Conservation (phyloP, 2,797 vertebrate species). For the Labroides dimidiatus region DNA sequence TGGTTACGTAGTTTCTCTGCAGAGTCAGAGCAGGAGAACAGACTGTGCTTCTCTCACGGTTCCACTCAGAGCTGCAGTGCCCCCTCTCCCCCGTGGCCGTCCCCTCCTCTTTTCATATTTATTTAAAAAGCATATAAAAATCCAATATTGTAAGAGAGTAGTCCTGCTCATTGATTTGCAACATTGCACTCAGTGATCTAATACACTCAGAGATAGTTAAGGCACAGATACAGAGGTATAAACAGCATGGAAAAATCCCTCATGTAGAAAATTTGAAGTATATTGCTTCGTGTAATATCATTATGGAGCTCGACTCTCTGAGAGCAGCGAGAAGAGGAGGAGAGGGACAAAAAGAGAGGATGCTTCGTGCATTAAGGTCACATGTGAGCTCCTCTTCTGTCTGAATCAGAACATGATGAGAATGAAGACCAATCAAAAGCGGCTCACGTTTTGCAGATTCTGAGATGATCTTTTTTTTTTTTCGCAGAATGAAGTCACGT, state of each 20-base stretch:
- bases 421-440: no score
- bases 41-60: no score
- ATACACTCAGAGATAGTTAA: conserved; percentile 7
- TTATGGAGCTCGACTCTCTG: not conserved
- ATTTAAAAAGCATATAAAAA: conserved; percentile 1
- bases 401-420: not conserved
- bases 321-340: not conserved
- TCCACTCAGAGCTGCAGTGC: not conserved
- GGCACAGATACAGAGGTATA: not conserved
- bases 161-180: conserved; percentile 20
- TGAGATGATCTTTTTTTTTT: not conserved
- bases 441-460: no score
- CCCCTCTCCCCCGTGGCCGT: not conserved
- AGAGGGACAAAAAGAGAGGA: no score
- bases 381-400: not conserved
- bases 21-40: no score
- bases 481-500: not conserved
- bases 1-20: no score
- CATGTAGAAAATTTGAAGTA: conserved; percentile 4
- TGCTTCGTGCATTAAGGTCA: no score
- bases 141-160: conserved; percentile 4
- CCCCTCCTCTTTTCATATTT: not conserved
- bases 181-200: conserved; percentile 5
- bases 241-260: not conserved
- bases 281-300: not conserved